Evolutionary conservation across 2,113 vertebrate species (phyloP), one percentile per base, ranked within the genome.

Genomic region (Picathartes gymnocephalus): DNA sequence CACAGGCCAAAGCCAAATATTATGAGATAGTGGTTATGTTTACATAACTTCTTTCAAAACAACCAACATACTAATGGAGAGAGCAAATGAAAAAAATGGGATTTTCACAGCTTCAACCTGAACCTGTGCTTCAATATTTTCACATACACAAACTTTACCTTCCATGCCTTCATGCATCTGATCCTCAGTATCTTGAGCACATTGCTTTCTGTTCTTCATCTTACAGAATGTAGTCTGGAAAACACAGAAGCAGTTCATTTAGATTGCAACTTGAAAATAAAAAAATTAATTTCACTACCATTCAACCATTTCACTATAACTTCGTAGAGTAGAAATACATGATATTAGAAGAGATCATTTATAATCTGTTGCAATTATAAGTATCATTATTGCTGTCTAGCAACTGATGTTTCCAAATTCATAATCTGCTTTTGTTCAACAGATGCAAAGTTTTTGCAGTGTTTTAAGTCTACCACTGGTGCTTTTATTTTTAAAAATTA

Each of bases 141-240:
- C 37, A 80, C 11, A 66, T 6, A 35, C 16, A 71, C 5, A 91
- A 35, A 78, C 50, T 28, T 96, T 98, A 98, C 98, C 98, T 98
- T 98, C 98, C 78, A 60, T 84, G 54, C 96, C 95, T 93, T 97
- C 97, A 90, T 64, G 94, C 1, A 94, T 95, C 44, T 97, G 94
- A 86, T 96, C 96, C 21, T 96, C 97, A 83, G 92, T 42, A 89
- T 96, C 96, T 88, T 96, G 53, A 71, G 95, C 54, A 91, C 72
- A 96, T 7, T 93, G 57, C 81, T 97, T 98, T 96, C 96, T 96
- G 83, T 96, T 97, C 97, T 98, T 98, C 97, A 98, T 98, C 82
- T 97, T 92, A 70, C 18, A 74, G 97, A 92, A 81, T 4, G 30
- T 42, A 77, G 21, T 39, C 97, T 97, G 92, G 16, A 96, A 97